Percentiles rank a stretch among this genome's conserved stretches.
Evolutionary conservation across 2,113 vertebrate genomes (phyloP).

Genomic region (Leuciscus idus): DNA sequence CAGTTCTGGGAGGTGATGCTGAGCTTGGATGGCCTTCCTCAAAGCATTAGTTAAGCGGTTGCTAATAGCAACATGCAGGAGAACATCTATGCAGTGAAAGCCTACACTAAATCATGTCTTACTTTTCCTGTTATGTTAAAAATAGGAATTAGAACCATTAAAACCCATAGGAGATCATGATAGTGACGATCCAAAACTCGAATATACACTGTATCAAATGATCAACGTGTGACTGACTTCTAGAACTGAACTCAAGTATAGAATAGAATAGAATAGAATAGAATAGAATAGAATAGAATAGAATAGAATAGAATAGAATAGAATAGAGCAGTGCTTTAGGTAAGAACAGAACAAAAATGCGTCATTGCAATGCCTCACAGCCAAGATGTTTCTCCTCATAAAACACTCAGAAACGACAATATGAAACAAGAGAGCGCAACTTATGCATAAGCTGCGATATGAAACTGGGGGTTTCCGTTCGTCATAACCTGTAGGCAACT

Average conservation of each 20-base stretch:
- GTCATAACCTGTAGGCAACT: conserved; percentile 13
- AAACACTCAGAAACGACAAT: conserved; percentile 15
- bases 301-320: conserved; percentile 17
- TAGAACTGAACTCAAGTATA: not conserved
- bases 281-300: not conserved
- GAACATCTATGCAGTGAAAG: conserved; percentile 43
- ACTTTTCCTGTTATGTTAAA: not conserved
- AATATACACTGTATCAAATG: too few relatives aligned
- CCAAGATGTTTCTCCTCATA: not conserved
- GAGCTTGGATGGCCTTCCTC: conserved; percentile 65
- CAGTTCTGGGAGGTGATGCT: conserved; percentile 42
- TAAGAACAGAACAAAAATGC: not conserved
- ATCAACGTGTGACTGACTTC: too few relatives aligned
- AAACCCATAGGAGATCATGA: too few relatives aligned
- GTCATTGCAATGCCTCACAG: not conserved
- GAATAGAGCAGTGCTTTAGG: not conserved
- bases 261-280: not conserved
- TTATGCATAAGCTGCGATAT: not conserved
- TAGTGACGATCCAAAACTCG: too few relatives aligned
- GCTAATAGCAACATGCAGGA: conserved; percentile 83
- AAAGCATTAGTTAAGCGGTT: conserved; percentile 78
- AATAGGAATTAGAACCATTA: not conserved
- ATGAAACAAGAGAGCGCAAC: not conserved
- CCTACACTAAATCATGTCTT: conserved; percentile 5
- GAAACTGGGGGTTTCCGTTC: not conserved